Percentiles rank a stretch among this genome's conserved stretches.
Conservation (phyloP, 2,113 vertebrate genomes). For the Macquaria australasica region DNA sequence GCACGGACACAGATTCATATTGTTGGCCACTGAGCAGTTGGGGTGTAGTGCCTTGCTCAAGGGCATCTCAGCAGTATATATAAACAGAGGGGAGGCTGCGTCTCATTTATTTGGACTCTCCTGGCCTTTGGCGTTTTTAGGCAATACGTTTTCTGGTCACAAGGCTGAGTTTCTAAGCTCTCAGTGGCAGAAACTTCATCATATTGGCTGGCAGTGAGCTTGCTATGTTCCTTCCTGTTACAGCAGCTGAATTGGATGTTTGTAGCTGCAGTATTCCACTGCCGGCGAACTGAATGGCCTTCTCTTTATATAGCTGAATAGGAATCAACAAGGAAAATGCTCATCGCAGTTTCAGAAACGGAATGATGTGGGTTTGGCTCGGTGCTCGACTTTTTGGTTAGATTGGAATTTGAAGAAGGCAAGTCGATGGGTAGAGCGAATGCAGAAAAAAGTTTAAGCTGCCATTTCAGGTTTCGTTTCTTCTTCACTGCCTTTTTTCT, state of each 20-base stretch:
- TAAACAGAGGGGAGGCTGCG: not conserved
- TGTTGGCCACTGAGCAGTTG: not conserved
- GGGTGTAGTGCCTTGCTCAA: not conserved
- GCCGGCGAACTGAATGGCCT: not conserved
- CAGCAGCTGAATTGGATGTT: not conserved
- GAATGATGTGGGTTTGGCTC: slow-evolving; percentile 37
- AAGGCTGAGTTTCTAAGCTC: not conserved
- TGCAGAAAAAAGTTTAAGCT: not conserved
- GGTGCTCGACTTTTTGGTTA: not conserved
- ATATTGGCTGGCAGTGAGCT: not conserved
- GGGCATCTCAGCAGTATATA: not conserved
- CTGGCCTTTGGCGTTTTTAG: not conserved
- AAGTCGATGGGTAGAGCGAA: not conserved
- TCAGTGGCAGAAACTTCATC: not conserved
- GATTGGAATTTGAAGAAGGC: slow-evolving; percentile 5
- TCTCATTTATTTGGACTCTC: not conserved
- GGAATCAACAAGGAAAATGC: not conserved
- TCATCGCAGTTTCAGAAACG: not conserved
- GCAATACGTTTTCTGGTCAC: not conserved
- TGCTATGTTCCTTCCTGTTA: not conserved
- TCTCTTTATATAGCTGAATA: not conserved
- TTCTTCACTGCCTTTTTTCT: slow-evolving; percentile 10
- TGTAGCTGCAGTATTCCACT: not conserved
- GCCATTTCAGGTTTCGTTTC: slow-evolving; percentile 2
- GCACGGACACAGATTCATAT: not conserved